Conservation (phyloP, 2,113 vertebrate species). For the Indicator maculatus region DNA sequence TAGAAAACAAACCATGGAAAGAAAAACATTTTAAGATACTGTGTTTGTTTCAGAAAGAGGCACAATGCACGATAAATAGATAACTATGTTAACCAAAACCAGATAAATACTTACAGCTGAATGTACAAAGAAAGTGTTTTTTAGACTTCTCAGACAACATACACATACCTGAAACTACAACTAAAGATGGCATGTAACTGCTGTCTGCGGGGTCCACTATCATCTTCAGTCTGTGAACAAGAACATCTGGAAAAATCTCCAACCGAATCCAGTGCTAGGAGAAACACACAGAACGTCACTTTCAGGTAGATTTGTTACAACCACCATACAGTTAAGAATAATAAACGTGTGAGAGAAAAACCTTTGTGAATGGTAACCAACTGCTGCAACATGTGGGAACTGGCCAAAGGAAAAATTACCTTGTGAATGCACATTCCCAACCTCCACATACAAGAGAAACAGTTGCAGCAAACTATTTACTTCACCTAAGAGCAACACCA, state of each 20-base stretch:
- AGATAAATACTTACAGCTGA: neutral
- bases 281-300: neutral
- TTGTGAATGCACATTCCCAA: neutral
- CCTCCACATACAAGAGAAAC: neutral
- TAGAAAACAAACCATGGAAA: constrained; percentile 49
- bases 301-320: neutral
- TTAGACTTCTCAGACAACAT: neutral
- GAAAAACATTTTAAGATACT: neutral
- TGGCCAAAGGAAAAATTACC: neutral
- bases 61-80: neutral
- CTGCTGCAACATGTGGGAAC: neutral
- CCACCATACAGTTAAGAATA: neutral
- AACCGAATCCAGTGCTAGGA: constrained; percentile 96
- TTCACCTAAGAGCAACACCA: neutral
- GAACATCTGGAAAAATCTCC: constrained; percentile 95
- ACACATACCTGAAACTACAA: constrained; percentile 92
- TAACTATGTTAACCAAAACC: neutral
- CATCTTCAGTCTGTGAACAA: constrained; percentile 95
- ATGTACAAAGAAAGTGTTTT: neutral
- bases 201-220: constrained; percentile 96
- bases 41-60: neutral
- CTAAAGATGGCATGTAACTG: constrained; percentile 98
- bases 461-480: neutral
- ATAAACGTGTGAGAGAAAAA: neutral
- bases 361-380: neutral